These are phyloP conservation scores for Harmothoe impar DNA, from an alignment of 2,888 invertebrate genomes.

Conservation along the genomic window DNA sequence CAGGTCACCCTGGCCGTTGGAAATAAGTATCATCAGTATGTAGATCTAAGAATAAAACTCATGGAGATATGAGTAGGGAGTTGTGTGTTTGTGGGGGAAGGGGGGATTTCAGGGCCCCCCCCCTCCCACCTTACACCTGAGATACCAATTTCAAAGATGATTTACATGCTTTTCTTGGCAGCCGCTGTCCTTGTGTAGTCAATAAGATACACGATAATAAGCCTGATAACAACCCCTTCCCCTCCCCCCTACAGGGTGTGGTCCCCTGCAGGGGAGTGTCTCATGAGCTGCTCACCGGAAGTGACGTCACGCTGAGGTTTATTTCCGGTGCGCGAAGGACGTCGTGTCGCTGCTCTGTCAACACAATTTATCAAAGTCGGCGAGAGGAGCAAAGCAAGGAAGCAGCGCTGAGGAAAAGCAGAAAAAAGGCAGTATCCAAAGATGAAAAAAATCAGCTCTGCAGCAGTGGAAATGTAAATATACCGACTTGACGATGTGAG, in stretches of 20 bases:
- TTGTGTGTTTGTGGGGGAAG: no score
- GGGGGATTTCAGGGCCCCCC: no score
- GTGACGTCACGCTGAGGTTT: not conserved
- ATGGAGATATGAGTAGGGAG: no score
- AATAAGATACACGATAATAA: no score
- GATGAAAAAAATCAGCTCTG: not conserved
- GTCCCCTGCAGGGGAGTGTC: not conserved
- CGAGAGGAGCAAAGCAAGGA: not conserved
- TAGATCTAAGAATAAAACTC: no score
- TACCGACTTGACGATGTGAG: not conserved
- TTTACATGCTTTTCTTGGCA: no score
- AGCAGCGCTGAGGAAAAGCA: not conserved
- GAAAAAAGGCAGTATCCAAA: not conserved
- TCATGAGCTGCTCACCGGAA: not conserved
- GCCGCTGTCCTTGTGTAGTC: no score
- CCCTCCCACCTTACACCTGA: no score
- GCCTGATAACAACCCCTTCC: no score
- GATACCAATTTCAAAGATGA: no score
- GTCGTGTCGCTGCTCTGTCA: not conserved
- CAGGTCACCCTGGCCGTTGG: no score
- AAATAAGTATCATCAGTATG: no score
- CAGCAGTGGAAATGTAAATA: constrained; percentile 15
- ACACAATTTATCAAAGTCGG: constrained; percentile 40
- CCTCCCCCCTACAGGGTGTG: not conserved
- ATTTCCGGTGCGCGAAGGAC: constrained; percentile 13